phyloP scores from a whole-genome alignment of 2,113 vertebrate species.

The Polypterus senegalus region DNA sequence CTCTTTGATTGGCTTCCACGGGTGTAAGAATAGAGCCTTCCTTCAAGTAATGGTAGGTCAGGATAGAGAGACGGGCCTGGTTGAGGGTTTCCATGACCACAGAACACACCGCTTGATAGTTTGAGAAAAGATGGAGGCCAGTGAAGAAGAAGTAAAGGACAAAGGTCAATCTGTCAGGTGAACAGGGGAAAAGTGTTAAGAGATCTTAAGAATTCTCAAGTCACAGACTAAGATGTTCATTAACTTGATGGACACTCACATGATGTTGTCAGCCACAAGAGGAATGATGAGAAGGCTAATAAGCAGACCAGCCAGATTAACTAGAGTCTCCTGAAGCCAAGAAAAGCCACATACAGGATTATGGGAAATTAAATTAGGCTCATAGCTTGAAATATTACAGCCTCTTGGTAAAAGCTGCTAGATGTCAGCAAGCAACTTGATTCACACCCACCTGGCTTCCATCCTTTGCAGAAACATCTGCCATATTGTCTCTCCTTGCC shows the following conservation, averaged over 20 bases:
- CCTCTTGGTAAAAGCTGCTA: too few species aligned
- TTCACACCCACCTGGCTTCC: slow-evolving; percentile 65
- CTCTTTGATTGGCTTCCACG: slow-evolving; percentile 51
- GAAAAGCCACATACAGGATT: slow-evolving; percentile 3
- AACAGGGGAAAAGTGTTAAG: not conserved
- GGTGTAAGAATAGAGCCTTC: slow-evolving; percentile 42
- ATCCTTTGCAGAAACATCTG: slow-evolving; percentile 79
- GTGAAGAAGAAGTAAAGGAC: slow-evolving; percentile 69
- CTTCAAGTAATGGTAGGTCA: slow-evolving; percentile 52
- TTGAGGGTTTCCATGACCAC: slow-evolving; percentile 84
- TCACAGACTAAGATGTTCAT: not conserved
- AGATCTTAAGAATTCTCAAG: not conserved
- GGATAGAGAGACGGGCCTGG: slow-evolving; percentile 56
- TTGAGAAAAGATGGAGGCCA: slow-evolving; percentile 68
- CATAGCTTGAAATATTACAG: too few species aligned
- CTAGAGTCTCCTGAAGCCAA: slow-evolving; percentile 66
- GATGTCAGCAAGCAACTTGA: too few species aligned
- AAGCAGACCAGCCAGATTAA: slow-evolving; percentile 68
- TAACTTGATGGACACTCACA: slow-evolving; percentile 38
- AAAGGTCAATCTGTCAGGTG: slow-evolving; percentile 52
- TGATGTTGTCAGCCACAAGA: slow-evolving; percentile 48
- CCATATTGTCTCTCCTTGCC: slow-evolving; percentile 83
- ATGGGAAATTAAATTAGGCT: too few species aligned
- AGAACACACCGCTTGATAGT: slow-evolving; percentile 71
- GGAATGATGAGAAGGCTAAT: slow-evolving; percentile 67